Percentiles rank a stretch among this genome's conserved stretches.
Evolutionary conservation across 2,888 invertebrate genomes (phyloP).

Genomic region (Himalopsyche japonica): DNA sequence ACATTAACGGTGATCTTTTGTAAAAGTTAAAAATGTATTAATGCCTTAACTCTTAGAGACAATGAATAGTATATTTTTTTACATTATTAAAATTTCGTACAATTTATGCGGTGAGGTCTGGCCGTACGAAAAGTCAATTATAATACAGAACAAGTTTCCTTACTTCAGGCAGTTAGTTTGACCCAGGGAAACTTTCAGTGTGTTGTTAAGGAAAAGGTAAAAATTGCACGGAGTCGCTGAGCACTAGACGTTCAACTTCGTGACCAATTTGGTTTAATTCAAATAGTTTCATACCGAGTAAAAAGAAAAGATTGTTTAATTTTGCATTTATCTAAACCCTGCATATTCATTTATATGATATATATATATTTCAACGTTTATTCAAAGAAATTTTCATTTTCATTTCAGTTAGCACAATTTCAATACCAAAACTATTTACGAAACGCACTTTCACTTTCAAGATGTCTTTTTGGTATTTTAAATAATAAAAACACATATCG

Average conservation of each 20-base stretch:
- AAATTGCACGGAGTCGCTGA: constrained; percentile 21
- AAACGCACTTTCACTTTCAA: too few species aligned
- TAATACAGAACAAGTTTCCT: neutral
- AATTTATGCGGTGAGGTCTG: neutral
- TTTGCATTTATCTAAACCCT: neutral
- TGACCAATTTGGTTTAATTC: constrained; percentile 10
- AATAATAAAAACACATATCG: too few species aligned
- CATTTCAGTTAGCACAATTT: too few species aligned
- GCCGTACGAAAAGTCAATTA: neutral
- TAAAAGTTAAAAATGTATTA: too few species aligned
- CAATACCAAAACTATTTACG: too few species aligned
- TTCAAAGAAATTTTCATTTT: too few species aligned
- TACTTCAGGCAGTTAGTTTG: neutral
- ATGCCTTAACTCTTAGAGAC: too few species aligned
- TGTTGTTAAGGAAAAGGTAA: neutral
- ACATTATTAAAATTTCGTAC: neutral
- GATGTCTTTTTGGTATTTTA: too few species aligned
- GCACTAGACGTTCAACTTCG: constrained; percentile 4
- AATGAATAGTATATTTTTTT: too few species aligned
- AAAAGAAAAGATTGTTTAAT: neutral
- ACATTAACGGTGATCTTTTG: too few species aligned
- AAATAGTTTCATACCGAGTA: neutral
- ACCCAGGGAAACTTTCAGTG: neutral
- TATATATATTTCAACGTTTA: neutral
- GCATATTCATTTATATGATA: neutral